These are phyloP conservation scores for Myodes glareolus DNA, from an alignment of 2,113 vertebrate species.

Conservation along the genomic window DNA sequence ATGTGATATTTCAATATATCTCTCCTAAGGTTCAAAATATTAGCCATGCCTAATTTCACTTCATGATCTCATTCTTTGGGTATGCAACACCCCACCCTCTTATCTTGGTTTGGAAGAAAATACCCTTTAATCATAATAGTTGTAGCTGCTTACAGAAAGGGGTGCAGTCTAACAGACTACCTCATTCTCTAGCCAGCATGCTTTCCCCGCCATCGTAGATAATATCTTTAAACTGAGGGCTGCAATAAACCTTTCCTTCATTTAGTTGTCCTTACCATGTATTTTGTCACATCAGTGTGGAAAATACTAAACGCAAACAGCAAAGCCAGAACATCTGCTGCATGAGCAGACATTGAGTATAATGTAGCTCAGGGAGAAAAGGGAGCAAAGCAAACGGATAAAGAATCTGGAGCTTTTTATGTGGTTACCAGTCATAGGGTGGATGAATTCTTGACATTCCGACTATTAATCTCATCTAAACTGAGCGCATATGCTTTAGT, in stretches of 20 bases:
- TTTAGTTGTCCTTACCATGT: background rate
- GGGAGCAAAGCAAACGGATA: conserved; percentile 8
- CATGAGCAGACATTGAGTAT: background rate
- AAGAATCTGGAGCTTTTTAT: conserved; percentile 67
- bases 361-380: background rate
- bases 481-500: conserved; percentile 46
- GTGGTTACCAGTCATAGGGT: background rate
- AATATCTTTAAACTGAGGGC: background rate
- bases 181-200: background rate
- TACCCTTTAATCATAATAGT: background rate
- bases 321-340: background rate
- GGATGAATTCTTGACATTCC: background rate
- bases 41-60: background rate
- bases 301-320: background rate
- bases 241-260: background rate
- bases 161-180: too few relatives aligned
- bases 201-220: background rate
- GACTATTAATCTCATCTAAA: conserved; percentile 45
- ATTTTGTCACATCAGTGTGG: background rate
- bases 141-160: background rate
- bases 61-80: background rate
- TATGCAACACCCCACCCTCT: background rate
- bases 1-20: background rate
- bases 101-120: background rate
- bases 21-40: background rate